These are phyloP conservation scores for Polydrusus cervinus DNA, from an alignment of 2,888 invertebrate species.

Conservation along the genomic window DNA sequence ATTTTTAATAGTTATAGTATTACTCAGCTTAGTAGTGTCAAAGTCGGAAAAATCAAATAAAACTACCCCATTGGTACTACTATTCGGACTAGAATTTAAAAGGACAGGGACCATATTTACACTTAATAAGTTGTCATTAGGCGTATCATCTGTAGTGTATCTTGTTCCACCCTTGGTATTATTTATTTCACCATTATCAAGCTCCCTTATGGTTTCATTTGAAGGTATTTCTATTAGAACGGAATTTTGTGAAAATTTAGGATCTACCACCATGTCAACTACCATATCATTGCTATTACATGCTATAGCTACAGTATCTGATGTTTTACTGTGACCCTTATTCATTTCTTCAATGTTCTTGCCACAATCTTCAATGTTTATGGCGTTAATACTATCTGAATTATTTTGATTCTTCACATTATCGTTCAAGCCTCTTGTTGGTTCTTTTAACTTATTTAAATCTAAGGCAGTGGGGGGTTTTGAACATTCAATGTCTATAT, in stretches of 20 bases:
- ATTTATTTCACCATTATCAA: not conserved
- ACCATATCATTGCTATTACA: not conserved
- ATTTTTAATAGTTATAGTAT: not conserved
- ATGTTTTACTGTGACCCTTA: not conserved
- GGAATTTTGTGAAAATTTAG: not conserved
- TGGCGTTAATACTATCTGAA: not conserved
- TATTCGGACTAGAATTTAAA: slow-evolving; percentile 1
- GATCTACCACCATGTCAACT: not conserved
- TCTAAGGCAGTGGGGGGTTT: not conserved
- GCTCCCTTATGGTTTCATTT: not conserved
- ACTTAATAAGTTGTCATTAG: not conserved
- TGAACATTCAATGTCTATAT: not conserved
- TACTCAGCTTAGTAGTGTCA: not conserved
- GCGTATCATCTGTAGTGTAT: not conserved
- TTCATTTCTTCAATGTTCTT: not conserved
- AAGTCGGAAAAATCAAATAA: slow-evolving; percentile 7
- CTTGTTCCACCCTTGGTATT: no score
- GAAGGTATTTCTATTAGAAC: not conserved
- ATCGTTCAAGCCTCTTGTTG: not conserved
- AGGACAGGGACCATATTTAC: not conserved
- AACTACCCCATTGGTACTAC: not conserved
- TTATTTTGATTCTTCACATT: not conserved
- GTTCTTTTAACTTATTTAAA: not conserved
- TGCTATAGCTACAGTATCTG: not conserved
- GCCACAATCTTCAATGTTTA: not conserved